phyloP scores from a whole-genome alignment of 2,888 invertebrate species.

The Temnothorax unifasciatus region DNA sequence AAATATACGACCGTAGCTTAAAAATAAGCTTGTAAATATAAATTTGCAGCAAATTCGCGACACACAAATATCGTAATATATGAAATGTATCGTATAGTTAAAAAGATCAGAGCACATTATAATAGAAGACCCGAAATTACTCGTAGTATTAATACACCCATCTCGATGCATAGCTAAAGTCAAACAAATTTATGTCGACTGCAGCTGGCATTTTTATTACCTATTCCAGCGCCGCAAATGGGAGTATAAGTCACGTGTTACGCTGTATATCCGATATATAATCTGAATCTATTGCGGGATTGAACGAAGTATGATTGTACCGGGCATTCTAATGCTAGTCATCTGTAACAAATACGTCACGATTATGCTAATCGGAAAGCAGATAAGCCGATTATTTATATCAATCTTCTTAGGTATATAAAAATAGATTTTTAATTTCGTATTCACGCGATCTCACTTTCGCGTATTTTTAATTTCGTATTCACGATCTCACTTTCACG shows the following conservation, averaged over 20 bases:
- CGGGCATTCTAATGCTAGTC: neutral
- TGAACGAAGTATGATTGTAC: neutral
- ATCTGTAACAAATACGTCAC: neutral
- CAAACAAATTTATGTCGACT: conserved; percentile 61
- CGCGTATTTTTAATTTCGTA: conserved; percentile 1
- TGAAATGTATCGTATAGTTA: neutral
- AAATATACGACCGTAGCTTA: neutral
- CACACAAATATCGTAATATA: neutral
- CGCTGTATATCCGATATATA: conserved; percentile 61
- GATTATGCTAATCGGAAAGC: neutral
- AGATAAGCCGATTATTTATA: neutral
- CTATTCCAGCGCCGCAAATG: conserved; percentile 51
- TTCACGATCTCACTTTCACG: neutral
- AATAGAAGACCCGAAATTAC: conserved; percentile 47
- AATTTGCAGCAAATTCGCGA: neutral
- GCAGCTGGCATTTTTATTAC: conserved; percentile 66
- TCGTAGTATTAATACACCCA: conserved; percentile 58
- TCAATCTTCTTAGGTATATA: neutral
- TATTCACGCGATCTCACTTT: conserved; percentile 5
- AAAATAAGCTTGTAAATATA: conserved; percentile 18
- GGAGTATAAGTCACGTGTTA: conserved; percentile 68
- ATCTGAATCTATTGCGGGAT: conserved; percentile 55
- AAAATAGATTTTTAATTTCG: conserved; percentile 18
- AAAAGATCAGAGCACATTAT: conserved; percentile 56
- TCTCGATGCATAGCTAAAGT: conserved; percentile 31